A percentile compares a stretch with the other conserved stretches of the same genome.
phyloP scores from a whole-genome alignment of 2,888 invertebrate genomes.

The Trichogramma evanescens region DNA sequence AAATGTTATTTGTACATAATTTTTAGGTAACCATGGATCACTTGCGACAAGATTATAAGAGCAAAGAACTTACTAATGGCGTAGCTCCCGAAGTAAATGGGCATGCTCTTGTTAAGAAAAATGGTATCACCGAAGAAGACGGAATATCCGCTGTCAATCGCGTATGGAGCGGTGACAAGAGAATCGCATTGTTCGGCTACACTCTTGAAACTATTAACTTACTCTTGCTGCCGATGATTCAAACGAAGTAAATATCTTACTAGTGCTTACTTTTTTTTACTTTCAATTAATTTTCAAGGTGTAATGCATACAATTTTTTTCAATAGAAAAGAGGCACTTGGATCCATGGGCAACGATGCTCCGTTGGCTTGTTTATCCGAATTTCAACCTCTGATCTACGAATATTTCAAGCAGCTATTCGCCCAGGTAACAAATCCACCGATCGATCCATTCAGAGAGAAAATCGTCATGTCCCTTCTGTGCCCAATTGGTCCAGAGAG shows the following conservation, averaged over 20 bases:
- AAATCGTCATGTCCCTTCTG: conserved; percentile 95
- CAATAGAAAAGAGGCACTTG: conserved; percentile 89
- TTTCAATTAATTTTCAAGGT: not conserved
- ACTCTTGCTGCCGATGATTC: conserved; percentile 92
- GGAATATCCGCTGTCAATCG: conserved; percentile 44
- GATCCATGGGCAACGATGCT: conserved; percentile 99
- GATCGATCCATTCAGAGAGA: conserved; percentile 97
- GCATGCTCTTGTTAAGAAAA: conserved; percentile 27
- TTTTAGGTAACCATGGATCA: conserved; percentile 76
- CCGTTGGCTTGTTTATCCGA: conserved; percentile 93
- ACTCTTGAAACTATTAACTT: conserved; percentile 92
- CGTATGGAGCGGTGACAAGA: conserved; percentile 63
- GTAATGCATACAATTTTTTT: not conserved
- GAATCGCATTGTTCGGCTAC: conserved; percentile 86
- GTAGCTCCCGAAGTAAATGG: conserved; percentile 40
- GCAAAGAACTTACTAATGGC: conserved; percentile 41
- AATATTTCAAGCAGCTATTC: conserved; percentile 98
- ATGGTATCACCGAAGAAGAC: conserved; percentile 25
- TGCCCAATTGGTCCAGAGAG: conserved; percentile 96
- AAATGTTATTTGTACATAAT: conserved; percentile 27
- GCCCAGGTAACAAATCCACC: conserved; percentile 97
- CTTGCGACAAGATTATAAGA: conserved; percentile 58
- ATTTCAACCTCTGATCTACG: conserved; percentile 91
- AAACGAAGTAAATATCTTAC: conserved; percentile 65
- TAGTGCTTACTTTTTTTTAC: not conserved